Evolutionary conservation across 2,888 invertebrate genomes (phyloP).

Genomic region (Eupithecia subfuscata): DNA sequence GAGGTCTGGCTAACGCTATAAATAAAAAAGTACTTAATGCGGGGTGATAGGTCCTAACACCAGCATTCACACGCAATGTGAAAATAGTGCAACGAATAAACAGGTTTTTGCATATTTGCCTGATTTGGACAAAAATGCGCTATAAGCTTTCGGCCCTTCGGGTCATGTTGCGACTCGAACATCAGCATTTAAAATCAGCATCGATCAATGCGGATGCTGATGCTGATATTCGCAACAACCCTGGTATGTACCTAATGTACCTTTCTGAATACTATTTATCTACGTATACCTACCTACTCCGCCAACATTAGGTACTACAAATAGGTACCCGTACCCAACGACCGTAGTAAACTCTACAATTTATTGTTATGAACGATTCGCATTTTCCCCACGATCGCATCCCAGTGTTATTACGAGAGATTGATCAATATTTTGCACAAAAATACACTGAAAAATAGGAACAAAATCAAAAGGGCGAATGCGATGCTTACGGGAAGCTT

Average conservation of each 20-base stretch:
- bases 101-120: too few relatives aligned
- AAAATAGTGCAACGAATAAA: too few relatives aligned
- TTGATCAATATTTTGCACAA: conserved; percentile 34
- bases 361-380: conserved; percentile 32
- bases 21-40: too few relatives aligned
- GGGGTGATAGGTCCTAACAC: too few relatives aligned
- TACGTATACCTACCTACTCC: background rate
- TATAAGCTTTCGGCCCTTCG: too few relatives aligned
- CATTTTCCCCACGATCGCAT: conserved; percentile 29
- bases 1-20: too few relatives aligned
- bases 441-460: conserved; percentile 48
- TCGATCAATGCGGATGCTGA: too few relatives aligned
- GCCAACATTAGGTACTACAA: background rate
- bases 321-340: conserved; percentile 32
- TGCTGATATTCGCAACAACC: too few relatives aligned
- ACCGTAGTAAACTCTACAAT: conserved; percentile 36
- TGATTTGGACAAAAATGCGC: too few relatives aligned
- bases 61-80: too few relatives aligned
- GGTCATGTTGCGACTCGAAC: too few relatives aligned
- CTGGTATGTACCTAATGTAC: background rate
- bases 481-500: conserved; percentile 66
- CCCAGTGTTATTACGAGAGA: conserved; percentile 24
- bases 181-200: too few relatives aligned
- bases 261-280: background rate
- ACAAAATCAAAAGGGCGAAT: conserved; percentile 58